Evolutionary conservation across 1,140 invertebrate genomes (phyloP).

Genomic region (Tetramorium parvispinum): DNA sequence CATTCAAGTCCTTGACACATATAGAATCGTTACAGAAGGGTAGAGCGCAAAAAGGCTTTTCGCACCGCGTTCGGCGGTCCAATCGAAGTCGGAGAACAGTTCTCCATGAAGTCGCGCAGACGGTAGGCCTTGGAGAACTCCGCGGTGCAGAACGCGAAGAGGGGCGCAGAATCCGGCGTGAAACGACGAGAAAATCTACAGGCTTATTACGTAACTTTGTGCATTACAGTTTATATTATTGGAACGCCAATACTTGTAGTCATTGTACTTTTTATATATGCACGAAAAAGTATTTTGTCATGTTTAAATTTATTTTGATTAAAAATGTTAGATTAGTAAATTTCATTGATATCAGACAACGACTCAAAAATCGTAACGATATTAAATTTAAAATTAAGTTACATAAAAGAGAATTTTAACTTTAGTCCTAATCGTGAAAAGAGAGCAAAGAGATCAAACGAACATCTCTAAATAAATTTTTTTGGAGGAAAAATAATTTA

Average conservation of each 20-base stretch:
- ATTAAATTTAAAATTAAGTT: constrained; percentile 1
- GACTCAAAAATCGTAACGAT: not conserved
- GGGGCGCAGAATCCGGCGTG: constrained; percentile 28
- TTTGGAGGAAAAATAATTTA: not conserved
- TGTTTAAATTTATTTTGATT: not conserved
- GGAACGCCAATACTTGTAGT: not conserved
- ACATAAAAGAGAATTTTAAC: not conserved
- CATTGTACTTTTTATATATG: not conserved
- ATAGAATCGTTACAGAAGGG: constrained; percentile 35
- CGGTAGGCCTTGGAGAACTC: constrained; percentile 39
- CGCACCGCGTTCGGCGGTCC: constrained; percentile 25
- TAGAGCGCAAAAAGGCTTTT: constrained; percentile 51
- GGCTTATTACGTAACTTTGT: constrained; percentile 37
- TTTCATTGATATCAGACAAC: not conserved
- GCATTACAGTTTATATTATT: not conserved
- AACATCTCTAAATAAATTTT: not conserved
- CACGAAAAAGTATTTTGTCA: not conserved
- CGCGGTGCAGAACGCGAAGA: constrained; percentile 44
- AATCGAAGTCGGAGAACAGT: constrained; percentile 48
- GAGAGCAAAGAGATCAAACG: not conserved
- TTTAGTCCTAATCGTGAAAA: not conserved
- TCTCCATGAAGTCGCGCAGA: constrained; percentile 31
- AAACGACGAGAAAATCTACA: constrained; percentile 37
- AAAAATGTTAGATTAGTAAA: not conserved
- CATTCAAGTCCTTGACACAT: constrained; percentile 52